Evolutionary conservation across 1,140 invertebrate genomes (phyloP).

Genomic region (Homarus americanus): DNA sequence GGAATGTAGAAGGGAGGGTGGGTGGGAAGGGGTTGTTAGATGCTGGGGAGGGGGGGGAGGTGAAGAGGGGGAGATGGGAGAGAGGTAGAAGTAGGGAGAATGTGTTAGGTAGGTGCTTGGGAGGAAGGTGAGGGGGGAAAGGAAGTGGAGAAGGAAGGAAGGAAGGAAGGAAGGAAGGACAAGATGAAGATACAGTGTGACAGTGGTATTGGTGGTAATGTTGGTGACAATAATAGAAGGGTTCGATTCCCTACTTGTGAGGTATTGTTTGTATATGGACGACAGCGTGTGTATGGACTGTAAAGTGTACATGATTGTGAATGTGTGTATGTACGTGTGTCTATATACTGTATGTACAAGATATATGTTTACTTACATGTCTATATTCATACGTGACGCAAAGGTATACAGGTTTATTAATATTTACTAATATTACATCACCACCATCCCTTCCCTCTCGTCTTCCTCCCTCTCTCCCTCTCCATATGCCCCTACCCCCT

Average conservation of each 20-base stretch:
- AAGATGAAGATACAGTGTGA: neutral
- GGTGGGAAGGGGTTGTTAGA: neutral
- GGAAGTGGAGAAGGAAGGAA: neutral
- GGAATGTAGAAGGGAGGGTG: neutral
- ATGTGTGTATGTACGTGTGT: constrained; percentile 24
- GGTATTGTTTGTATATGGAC: neutral
- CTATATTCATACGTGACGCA: neutral
- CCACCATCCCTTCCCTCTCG: constrained; percentile 9
- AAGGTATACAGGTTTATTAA: neutral
- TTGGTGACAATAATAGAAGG: no score
- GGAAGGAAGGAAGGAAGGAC: neutral
- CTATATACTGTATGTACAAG: no score
- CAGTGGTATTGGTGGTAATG: neutral
- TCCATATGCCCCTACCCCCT: no score
- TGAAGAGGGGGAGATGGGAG: neutral
- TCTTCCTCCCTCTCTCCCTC: no score
- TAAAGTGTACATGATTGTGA: neutral
- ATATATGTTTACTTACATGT: neutral
- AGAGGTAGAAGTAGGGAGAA: neutral
- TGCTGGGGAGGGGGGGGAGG: neutral
- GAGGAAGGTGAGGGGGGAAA: neutral
- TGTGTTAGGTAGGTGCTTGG: neutral
- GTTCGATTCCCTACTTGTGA: no score
- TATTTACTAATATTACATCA: neutral
- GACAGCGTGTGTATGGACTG: constrained; percentile 12